Conservation (phyloP, 2,888 invertebrate species). For the Thera britannica region DNA sequence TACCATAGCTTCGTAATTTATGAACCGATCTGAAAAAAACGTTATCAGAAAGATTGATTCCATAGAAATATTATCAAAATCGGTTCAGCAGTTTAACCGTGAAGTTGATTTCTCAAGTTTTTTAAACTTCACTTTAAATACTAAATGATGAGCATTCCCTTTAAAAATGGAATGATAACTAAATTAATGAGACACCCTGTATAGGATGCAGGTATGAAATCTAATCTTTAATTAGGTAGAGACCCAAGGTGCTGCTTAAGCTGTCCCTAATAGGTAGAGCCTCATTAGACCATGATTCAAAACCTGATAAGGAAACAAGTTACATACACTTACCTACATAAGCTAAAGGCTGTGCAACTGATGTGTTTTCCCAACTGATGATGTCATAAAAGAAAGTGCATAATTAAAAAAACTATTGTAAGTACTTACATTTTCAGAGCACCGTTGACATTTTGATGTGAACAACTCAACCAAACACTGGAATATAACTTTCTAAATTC, state of each 20-base stretch:
- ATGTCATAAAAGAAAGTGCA: constrained; percentile 26
- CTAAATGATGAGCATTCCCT: no score
- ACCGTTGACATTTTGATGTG: constrained; percentile 50
- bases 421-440: constrained; percentile 51
- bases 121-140: no score
- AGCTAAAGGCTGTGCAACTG: no score
- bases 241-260: background rate
- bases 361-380: constrained; percentile 17
- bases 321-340: background rate
- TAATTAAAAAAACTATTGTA: background rate
- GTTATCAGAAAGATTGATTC: no score
- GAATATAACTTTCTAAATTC: constrained; percentile 70
- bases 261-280: constrained; percentile 2
- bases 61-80: no score
- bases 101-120: no score
- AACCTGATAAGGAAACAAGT: constrained; percentile 24
- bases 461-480: constrained; percentile 47
- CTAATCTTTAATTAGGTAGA: background rate
- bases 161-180: no score
- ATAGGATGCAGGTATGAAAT: no score
- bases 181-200: no score
- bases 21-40: no score
- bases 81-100: no score
- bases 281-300: constrained; percentile 17
- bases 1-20: no score